Percentiles rank a stretch among this genome's conserved stretches.
phyloP scores from a whole-genome alignment of 2,113 vertebrate species.

The Microtus pennsylvanicus region DNA sequence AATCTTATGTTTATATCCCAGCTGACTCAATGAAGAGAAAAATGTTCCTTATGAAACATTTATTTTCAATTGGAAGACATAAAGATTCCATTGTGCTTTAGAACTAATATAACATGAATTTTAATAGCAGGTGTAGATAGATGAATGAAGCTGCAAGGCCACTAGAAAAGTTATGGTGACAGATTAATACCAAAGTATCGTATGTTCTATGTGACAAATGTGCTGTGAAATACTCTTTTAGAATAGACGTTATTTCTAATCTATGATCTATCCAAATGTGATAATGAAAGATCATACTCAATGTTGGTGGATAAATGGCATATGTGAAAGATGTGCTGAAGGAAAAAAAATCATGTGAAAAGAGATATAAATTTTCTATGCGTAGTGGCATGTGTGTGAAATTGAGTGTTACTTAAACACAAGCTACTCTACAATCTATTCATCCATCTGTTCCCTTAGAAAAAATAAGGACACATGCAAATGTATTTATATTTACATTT shows the following conservation, averaged over 20 bases:
- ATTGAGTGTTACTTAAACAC: slow-evolving; percentile 57
- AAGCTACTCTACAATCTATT: slow-evolving; percentile 29
- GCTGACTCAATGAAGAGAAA: slow-evolving; percentile 69
- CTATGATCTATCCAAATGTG: slow-evolving; percentile 69
- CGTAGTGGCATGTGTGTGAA: not conserved
- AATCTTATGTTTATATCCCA: slow-evolving; percentile 50
- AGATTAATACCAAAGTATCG: slow-evolving; percentile 60
- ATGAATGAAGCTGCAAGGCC: not conserved
- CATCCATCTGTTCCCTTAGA: slow-evolving; percentile 64
- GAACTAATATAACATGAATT: slow-evolving; percentile 48
- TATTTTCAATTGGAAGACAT: slow-evolving; percentile 61
- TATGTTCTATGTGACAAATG: slow-evolving; percentile 54
- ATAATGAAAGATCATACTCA: slow-evolving; percentile 58
- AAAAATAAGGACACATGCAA: slow-evolving; percentile 65
- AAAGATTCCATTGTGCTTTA: slow-evolving; percentile 36
- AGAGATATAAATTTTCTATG: not conserved
- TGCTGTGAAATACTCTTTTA: slow-evolving; percentile 4
- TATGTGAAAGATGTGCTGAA: not conserved
- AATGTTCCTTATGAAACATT: slow-evolving; percentile 55
- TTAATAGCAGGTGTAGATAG: slow-evolving; percentile 57
- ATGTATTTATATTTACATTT: slow-evolving; percentile 71
- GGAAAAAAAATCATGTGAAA: slow-evolving; percentile 21
- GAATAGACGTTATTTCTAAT: slow-evolving; percentile 24
- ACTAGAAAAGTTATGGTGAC: slow-evolving; percentile 61
- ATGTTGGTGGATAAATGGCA: not conserved